Conservation (phyloP, 1,140 invertebrate genomes). For the Drosophila neocordata region DNA sequence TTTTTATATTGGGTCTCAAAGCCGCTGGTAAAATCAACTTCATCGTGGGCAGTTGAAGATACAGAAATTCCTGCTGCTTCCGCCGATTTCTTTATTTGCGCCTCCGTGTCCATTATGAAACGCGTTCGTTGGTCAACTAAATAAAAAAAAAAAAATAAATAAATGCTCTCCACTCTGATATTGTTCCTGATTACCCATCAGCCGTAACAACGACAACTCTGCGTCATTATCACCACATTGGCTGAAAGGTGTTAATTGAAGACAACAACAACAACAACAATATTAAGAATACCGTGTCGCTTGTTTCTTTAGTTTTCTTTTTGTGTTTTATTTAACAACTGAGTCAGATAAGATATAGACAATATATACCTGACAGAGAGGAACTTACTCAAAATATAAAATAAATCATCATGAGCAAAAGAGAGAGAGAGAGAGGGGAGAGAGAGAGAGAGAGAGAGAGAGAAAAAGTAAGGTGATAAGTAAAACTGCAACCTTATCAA, state of each 20-base stretch:
- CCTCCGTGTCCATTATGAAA: conserved; percentile 67
- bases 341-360: conserved; percentile 56
- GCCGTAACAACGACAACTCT: conserved; percentile 43
- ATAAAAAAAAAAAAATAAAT: not conserved
- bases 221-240: conserved; percentile 66
- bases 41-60: conserved; percentile 40
- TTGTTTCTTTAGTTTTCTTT: conserved; percentile 8
- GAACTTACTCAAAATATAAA: not conserved
- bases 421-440: conserved; percentile 27
- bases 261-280: conserved; percentile 55
- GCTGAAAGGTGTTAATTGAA: conserved; percentile 72
- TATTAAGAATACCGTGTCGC: not conserved
- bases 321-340: conserved; percentile 33
- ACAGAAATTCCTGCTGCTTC: conserved; percentile 16
- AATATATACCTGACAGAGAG: conserved; percentile 9
- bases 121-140: conserved; percentile 54
- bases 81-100: conserved; percentile 32
- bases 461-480: conserved; percentile 38
- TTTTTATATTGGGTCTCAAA: conserved; percentile 73
- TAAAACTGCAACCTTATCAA: conserved; percentile 52
- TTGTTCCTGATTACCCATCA: conserved; percentile 46
- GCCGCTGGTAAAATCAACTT: conserved; percentile 75
- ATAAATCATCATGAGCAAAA: no score
- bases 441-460: conserved; percentile 30
- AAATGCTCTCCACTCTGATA: conserved; percentile 24